Evolutionary conservation across 2,888 invertebrate species (phyloP).

Genomic region (Stictocephala bisonia): DNA sequence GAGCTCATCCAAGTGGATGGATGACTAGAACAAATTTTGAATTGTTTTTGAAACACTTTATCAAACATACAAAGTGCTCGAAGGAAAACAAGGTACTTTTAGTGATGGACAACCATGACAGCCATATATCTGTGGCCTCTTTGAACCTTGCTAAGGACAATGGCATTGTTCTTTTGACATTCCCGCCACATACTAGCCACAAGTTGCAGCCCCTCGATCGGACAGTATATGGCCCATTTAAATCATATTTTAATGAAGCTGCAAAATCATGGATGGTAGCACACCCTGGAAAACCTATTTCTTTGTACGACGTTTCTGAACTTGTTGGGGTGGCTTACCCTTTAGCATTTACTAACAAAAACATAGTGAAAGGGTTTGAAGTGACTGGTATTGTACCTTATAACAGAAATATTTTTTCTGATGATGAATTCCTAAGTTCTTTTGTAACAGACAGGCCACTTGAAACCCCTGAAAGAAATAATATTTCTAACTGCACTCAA

Average conservation of each 20-base stretch:
- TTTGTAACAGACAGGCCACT: too few relatives aligned
- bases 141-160: conserved; percentile 23
- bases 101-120: conserved; percentile 44
- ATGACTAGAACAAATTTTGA: conserved; percentile 17
- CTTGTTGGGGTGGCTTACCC: conserved; percentile 7
- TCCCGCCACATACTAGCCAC: conserved; percentile 37
- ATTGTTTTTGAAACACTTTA: conserved; percentile 32
- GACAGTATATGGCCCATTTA: conserved; percentile 40
- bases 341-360: background rate
- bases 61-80: conserved; percentile 12
- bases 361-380: conserved; percentile 32
- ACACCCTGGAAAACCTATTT: conserved; percentile 21
- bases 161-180: conserved; percentile 37
- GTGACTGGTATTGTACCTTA: conserved; percentile 25
- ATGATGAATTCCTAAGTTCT: too few relatives aligned
- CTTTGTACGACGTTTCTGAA: conserved; percentile 20
- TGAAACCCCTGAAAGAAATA: too few relatives aligned
- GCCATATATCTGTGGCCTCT: background rate
- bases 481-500: too few relatives aligned
- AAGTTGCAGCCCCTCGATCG: conserved; percentile 39
- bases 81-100: conserved; percentile 18
- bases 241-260: conserved; percentile 20
- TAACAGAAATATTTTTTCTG: too few relatives aligned
- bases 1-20: conserved; percentile 16
- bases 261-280: background rate